phyloP scores from a whole-genome alignment of 2,797 vertebrate genomes.

The Agapornis canus region DNA sequence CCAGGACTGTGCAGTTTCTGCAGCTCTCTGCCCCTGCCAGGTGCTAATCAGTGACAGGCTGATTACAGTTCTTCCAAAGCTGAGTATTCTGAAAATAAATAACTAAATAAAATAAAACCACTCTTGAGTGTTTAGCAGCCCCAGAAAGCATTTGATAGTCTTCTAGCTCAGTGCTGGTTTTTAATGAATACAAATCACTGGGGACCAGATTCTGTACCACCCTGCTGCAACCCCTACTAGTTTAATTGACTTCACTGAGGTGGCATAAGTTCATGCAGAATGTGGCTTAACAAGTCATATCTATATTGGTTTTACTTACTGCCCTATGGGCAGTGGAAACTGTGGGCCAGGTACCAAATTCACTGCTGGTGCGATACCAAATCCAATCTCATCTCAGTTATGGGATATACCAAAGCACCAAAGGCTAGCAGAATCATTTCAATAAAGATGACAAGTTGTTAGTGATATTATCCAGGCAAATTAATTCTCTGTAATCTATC shows the following conservation, averaged over 20 bases:
- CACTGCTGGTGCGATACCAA: background rate
- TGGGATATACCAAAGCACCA: background rate
- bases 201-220: background rate
- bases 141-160: background rate
- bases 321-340: background rate
- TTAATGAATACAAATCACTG: background rate
- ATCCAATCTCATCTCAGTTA: background rate
- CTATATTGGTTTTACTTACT: background rate
- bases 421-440: background rate
- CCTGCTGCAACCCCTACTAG: background rate
- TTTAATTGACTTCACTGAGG: background rate
- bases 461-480: background rate
- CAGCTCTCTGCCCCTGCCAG: background rate
- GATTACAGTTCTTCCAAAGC: background rate
- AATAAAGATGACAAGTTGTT: background rate
- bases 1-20: background rate
- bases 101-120: background rate
- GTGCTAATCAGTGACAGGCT: background rate
- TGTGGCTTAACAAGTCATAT: background rate
- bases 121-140: background rate
- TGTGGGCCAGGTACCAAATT: background rate
- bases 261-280: background rate
- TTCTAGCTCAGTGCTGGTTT: background rate
- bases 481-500: background rate
- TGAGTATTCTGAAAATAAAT: background rate